Conservation (phyloP, 2,113 vertebrate genomes). For the Gnathonemus echidnorhynchus region DNA sequence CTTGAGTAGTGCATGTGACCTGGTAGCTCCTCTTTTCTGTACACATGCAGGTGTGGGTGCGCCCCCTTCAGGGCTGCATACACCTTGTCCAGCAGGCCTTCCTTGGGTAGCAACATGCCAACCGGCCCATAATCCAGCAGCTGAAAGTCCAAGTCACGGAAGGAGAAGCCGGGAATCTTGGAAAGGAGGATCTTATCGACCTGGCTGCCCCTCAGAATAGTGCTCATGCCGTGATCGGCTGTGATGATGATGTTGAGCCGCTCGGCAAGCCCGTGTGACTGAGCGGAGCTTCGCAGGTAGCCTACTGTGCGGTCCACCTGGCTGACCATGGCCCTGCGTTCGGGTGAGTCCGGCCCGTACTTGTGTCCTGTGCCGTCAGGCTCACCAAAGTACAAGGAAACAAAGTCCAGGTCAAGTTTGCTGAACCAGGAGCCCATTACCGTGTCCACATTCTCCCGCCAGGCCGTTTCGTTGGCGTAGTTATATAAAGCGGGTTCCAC, state of each 20-base stretch:
- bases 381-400: slow-evolving; percentile 81
- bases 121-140: slow-evolving; percentile 76
- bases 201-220: slow-evolving; percentile 35
- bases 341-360: slow-evolving; percentile 65
- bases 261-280: slow-evolving; percentile 39
- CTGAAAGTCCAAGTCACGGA: slow-evolving; percentile 70
- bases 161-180: slow-evolving; percentile 61
- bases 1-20: slow-evolving; percentile 61
- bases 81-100: slow-evolving; percentile 71
- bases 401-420: slow-evolving; percentile 62
- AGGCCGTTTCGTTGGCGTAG: slow-evolving; percentile 65
- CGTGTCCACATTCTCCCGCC: slow-evolving; percentile 65
- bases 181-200: slow-evolving; percentile 56
- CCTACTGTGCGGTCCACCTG: slow-evolving; percentile 79
- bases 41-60: slow-evolving; percentile 72
- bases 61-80: slow-evolving; percentile 60
- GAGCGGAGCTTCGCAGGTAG: slow-evolving; percentile 61
- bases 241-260: slow-evolving; percentile 74
- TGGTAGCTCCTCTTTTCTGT: slow-evolving; percentile 74
- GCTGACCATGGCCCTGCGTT: slow-evolving; percentile 60
- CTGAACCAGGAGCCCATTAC: slow-evolving; percentile 67
- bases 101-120: slow-evolving; percentile 74
- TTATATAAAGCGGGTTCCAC: slow-evolving; percentile 62
- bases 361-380: slow-evolving; percentile 71
- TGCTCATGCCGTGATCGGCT: slow-evolving; percentile 76